A percentile compares a stretch with the other conserved stretches of the same genome.
Conservation (phyloP, 1,140 invertebrate genomes). For the Camponotus vicinus region DNA sequence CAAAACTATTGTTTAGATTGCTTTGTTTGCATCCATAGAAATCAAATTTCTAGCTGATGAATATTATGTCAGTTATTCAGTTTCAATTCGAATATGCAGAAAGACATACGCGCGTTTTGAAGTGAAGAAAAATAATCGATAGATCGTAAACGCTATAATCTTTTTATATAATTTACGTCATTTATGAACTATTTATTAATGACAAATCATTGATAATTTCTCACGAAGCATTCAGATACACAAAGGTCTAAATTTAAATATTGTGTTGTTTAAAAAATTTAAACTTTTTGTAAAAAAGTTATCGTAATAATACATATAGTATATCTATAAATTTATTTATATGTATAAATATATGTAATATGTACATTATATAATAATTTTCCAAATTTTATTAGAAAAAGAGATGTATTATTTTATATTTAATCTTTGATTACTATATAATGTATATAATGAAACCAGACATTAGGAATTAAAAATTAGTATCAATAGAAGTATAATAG, state of each 20-base stretch:
- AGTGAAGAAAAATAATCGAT: background rate
- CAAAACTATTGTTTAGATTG: background rate
- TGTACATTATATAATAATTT: too few relatives aligned
- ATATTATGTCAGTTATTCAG: too few relatives aligned
- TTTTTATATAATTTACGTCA: slow-evolving; percentile 3
- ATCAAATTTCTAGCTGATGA: background rate
- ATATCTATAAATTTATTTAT: background rate
- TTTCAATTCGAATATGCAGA: background rate
- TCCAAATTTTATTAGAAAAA: too few relatives aligned
- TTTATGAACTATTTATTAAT: slow-evolving; percentile 8
- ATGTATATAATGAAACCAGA: too few relatives aligned
- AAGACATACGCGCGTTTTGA: background rate
- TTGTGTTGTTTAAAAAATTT: background rate
- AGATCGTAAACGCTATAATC: background rate
- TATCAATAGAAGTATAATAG: background rate
- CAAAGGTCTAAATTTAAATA: slow-evolving; percentile 2
- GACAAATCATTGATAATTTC: slow-evolving; percentile 47
- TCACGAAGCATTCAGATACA: background rate
- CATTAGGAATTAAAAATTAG: too few relatives aligned
- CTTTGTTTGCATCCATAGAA: background rate
- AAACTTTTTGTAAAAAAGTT: slow-evolving; percentile 26
- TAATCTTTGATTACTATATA: too few relatives aligned
- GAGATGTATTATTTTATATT: too few relatives aligned
- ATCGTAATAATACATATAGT: slow-evolving; percentile 3
- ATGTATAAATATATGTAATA: background rate